Conservation (phyloP, 2,797 vertebrate species). For the Lindbergichthys nudifrons region DNA sequence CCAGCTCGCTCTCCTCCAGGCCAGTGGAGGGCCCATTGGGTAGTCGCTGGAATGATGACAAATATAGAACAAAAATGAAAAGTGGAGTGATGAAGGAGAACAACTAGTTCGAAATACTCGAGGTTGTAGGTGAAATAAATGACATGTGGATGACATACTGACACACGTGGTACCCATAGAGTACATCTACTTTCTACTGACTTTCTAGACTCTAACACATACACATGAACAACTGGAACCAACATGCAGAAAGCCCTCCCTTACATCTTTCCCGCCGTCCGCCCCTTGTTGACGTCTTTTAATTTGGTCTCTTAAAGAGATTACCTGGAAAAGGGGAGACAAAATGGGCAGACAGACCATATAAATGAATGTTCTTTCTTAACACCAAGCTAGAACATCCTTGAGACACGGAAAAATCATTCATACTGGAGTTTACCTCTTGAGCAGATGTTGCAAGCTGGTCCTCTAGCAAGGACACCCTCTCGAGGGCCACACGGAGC, state of each 20-base stretch:
- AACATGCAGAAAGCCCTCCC: slow-evolving; percentile 78
- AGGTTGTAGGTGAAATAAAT: slow-evolving; percentile 13
- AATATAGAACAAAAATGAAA: slow-evolving; percentile 33
- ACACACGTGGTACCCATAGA: slow-evolving; percentile 61
- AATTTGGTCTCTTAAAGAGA: slow-evolving; percentile 89
- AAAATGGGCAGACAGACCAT: slow-evolving; percentile 45
- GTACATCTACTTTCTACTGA: slow-evolving; percentile 69
- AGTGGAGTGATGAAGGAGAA: slow-evolving; percentile 37
- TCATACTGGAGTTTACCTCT: slow-evolving; percentile 81
- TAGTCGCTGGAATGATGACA: slow-evolving; percentile 75
- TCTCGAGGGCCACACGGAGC: slow-evolving; percentile 90
- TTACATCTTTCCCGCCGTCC: slow-evolving; percentile 89
- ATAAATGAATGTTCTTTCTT: slow-evolving; percentile 32
- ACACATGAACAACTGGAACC: slow-evolving; percentile 79
- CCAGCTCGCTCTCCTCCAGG: slow-evolving; percentile 86
- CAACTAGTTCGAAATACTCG: slow-evolving; percentile 29
- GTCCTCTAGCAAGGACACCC: slow-evolving; percentile 91
- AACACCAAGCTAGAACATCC: not conserved
- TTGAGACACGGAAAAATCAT: not conserved
- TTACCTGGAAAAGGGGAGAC: slow-evolving; percentile 79
- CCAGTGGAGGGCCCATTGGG: slow-evolving; percentile 87
- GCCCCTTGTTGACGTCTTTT: slow-evolving; percentile 88
- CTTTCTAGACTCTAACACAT: slow-evolving; percentile 67
- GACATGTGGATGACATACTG: slow-evolving; percentile 45
- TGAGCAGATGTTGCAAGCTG: slow-evolving; percentile 91